phyloP scores from a whole-genome alignment of 1,140 invertebrate genomes.

The Sitophilus oryzae region DNA sequence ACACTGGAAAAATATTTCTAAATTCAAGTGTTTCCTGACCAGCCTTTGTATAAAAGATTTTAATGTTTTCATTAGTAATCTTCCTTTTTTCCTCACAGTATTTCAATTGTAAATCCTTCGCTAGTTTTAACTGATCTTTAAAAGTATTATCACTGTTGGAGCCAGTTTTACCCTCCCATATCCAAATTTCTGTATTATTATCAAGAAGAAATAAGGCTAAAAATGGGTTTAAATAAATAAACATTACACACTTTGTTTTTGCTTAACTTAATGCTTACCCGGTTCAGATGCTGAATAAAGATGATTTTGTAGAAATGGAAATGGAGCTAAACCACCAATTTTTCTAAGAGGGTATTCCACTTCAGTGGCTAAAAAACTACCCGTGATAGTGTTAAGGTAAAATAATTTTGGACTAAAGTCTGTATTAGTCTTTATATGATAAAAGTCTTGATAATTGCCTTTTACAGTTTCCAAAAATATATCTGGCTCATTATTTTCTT shows the following conservation, averaged over 20 bases:
- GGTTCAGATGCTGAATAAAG: constrained; percentile 28
- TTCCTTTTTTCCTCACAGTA: constrained; percentile 20
- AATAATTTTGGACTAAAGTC: constrained; percentile 28
- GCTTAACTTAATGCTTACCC: no score
- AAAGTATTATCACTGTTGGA: background rate
- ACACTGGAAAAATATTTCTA: constrained; percentile 28
- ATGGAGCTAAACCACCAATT: constrained; percentile 13
- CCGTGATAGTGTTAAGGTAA: constrained; percentile 30
- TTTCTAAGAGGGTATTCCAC: constrained; percentile 26
- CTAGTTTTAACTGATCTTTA: constrained; percentile 16
- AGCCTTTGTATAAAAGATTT: constrained; percentile 13
- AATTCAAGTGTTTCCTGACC: constrained; percentile 24
- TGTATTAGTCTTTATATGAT: background rate
- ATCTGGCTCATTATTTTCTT: constrained; percentile 16
- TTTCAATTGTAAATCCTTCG: constrained; percentile 8
- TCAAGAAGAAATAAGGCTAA: constrained; percentile 29
- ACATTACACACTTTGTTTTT: no score
- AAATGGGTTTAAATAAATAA: constrained; percentile 9
- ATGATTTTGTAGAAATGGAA: constrained; percentile 32
- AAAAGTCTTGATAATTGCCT: constrained; percentile 13
- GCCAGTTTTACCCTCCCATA: constrained; percentile 23
- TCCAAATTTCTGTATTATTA: constrained; percentile 28
- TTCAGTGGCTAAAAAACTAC: constrained; percentile 26
- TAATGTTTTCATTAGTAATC: constrained; percentile 6
- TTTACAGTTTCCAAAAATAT: constrained; percentile 13